These are phyloP conservation scores for Isoperla grammatica DNA, from an alignment of 2,888 invertebrate species.

Conservation along the genomic window DNA sequence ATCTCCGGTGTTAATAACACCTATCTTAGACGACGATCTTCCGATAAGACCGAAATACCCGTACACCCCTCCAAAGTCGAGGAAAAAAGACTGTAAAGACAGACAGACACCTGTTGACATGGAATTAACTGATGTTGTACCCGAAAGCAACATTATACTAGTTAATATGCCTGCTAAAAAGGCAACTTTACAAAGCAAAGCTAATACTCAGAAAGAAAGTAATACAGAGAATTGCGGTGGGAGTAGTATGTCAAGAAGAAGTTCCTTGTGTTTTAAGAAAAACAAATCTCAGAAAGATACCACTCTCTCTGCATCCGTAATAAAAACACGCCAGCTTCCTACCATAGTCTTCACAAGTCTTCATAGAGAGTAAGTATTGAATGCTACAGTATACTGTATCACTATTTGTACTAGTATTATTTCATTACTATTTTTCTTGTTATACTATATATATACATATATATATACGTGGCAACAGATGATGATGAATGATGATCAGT, in stretches of 20 bases:
- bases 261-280: not conserved
- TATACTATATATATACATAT: too few relatives aligned
- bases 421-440: too few relatives aligned
- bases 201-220: too few relatives aligned
- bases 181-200: too few relatives aligned
- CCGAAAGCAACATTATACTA: not conserved
- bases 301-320: not conserved
- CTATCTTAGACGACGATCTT: not conserved
- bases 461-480: too few relatives aligned
- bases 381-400: too few relatives aligned
- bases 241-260: not conserved
- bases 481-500: too few relatives aligned
- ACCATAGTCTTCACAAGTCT: slow-evolving; percentile 26
- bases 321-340: not conserved
- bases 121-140: not conserved
- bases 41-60: too few relatives aligned
- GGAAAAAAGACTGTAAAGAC: not conserved
- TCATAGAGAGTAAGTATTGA: slow-evolving; percentile 26
- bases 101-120: not conserved
- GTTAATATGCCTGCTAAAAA: too few relatives aligned
- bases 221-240: too few relatives aligned
- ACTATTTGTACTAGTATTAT: slow-evolving; percentile 17
- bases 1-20: not conserved
- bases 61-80: too few relatives aligned
- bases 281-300: not conserved